phyloP scores from a whole-genome alignment of 2,888 invertebrate genomes.

The Heliconius ismenius region DNA sequence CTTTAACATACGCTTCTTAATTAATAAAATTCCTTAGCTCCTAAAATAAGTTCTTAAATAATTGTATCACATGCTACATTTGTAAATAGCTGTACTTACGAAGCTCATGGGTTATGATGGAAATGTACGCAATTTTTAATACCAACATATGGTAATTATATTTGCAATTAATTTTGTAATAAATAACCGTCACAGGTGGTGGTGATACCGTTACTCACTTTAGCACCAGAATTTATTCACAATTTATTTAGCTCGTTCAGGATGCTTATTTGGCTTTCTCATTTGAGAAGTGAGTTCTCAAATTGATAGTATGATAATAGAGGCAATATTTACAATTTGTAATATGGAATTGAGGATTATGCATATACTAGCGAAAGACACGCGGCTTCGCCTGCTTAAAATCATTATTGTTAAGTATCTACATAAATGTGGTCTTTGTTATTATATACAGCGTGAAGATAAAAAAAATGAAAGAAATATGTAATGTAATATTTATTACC shows the following conservation, averaged over 20 bases:
- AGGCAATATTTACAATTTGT: too few species aligned
- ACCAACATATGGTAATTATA: constrained; percentile 23
- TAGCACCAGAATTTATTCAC: constrained; percentile 31
- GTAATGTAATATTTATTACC: too few species aligned
- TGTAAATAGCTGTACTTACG: not conserved
- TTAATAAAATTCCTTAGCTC: not conserved
- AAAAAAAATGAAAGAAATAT: too few species aligned
- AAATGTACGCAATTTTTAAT: constrained; percentile 12
- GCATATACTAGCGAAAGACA: too few species aligned
- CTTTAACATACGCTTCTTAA: not conserved
- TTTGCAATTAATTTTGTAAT: constrained; percentile 35
- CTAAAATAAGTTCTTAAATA: not conserved
- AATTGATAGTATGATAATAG: not conserved
- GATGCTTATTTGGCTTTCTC: constrained; percentile 28
- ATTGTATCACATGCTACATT: not conserved
- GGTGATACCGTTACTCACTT: constrained; percentile 28
- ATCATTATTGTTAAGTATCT: too few species aligned
- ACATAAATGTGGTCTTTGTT: too few species aligned
- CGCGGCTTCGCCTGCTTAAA: too few species aligned
- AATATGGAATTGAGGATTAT: too few species aligned
- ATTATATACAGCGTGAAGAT: too few species aligned
- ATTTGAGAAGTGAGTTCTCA: not conserved
- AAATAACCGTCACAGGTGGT: constrained; percentile 38
- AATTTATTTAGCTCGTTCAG: constrained; percentile 34
- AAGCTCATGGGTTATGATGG: not conserved